Percentiles rank a stretch among this genome's conserved stretches.
These are phyloP conservation scores for Hylaea fasciaria DNA, from an alignment of 2,888 invertebrate genomes.

Conservation along the genomic window DNA sequence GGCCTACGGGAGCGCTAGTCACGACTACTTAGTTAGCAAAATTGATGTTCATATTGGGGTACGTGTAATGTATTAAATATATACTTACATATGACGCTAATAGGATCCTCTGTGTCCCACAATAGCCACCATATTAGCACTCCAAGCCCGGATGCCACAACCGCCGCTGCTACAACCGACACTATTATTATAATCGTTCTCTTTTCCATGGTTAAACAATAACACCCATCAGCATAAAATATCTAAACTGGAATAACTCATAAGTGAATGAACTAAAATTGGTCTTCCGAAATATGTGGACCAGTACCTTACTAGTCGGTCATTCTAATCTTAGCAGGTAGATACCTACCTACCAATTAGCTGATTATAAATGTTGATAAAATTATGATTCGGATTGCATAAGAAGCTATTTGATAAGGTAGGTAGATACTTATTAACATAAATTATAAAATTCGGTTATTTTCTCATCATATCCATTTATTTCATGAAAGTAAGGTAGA, in stretches of 20 bases:
- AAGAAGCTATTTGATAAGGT: not conserved
- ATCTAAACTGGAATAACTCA: too few species aligned
- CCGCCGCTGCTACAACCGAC: conserved; percentile 42
- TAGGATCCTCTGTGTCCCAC: conserved; percentile 17
- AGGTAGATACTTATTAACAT: too few species aligned
- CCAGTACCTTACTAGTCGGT: too few species aligned
- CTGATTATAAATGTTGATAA: conserved; percentile 8
- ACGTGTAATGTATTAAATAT: not conserved
- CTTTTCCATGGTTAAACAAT: conserved; percentile 42
- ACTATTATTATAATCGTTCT: conserved; percentile 47
- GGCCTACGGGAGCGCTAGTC: too few species aligned
- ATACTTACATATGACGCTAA: conserved; percentile 32
- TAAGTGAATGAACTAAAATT: not conserved
- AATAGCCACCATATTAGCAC: conserved; percentile 63
- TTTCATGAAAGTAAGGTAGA: too few species aligned
- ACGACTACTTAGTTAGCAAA: too few species aligned
- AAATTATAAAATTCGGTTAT: not conserved
- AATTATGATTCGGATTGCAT: not conserved
- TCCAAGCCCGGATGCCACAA: conserved; percentile 52
- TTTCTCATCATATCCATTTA: too few species aligned
- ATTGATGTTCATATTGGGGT: too few species aligned
- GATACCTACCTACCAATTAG: too few species aligned
- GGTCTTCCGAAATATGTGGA: conserved; percentile 5
- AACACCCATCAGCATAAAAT: not conserved
- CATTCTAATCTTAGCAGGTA: too few species aligned